Base-by-base conservation (phyloP, 2,113 vertebrate species). In the Tragelaphus strepsiceros region DNA sequence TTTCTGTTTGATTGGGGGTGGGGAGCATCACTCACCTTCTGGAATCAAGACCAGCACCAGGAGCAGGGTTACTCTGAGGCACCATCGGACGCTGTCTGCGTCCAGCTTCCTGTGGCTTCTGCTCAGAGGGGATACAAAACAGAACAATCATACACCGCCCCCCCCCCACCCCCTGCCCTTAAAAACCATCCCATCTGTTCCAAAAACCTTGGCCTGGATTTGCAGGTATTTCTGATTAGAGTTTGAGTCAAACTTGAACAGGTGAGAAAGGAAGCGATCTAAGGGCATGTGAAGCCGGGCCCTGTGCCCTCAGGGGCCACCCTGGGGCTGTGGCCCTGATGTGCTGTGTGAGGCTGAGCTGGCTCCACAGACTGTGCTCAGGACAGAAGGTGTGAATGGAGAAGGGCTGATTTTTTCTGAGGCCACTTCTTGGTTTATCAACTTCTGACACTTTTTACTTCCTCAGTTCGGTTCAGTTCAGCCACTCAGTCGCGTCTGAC, bases 181-280 rank as follows among this genome's bases (percentile, higher is more conserved):
- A 80, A 51, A 28, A 30, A 51, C 28, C 28, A 51, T 15, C 5
- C 77, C 46, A 54, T 19, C 11, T 54, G 7, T 80, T 59, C 49
- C 62, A 53, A 88, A 95, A 90, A 61, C 10, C 5, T 35, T 59
- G 32, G 12, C 26, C 56, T 67, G 28, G 56, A 12, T 16, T 46
- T 81, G 67, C 12, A 53, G 49, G 61, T 7, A 16, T 56, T 94
- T 86, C 53, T 82, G 61, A 54, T 53, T 88, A 46, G 58, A 17
- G 32, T 39, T 22, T 71, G 58, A 90, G 26, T 89, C 39, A 67
- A 58, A 92, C 64, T 54, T 94, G 81, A 96, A n/a, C 32, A 12
- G 49, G 21, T 62, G 58, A 39, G 8, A 12, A 56, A 39, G 24
- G 22, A 39, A 83, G 32, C 9, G 56, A 21, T 43, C 8, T 39